Base-by-base conservation (phyloP, 2,113 vertebrate genomes). In the Cynoglossus semilaevis region DNA sequence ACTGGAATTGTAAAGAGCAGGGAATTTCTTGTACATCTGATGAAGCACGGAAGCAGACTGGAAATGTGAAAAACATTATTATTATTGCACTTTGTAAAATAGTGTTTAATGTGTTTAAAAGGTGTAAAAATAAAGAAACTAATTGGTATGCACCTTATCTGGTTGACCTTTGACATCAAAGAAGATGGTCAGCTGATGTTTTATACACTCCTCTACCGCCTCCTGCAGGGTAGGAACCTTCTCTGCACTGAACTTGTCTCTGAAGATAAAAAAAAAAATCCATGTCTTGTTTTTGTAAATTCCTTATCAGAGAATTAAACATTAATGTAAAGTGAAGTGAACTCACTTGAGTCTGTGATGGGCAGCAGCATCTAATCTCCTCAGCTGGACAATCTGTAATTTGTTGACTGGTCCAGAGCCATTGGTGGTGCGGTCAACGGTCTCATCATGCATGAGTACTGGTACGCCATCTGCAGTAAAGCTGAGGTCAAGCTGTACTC, bases 121-220 rank as follows among this genome's bases (percentile, higher is more conserved):
- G 22, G 6, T 4, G 6, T 29, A 29, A 2, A 29, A 29, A 6
- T 2, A 29, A 6, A 6, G 22, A 29, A 29, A 29, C 2, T 29
- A 29, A 6, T 29, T 29, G 22, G 2, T 29, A 29, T 29, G 14
- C 81, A 98, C 96, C 96, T 94, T 89, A 70, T 89, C 85, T 57
- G 95, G 93, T 60, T 94, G 91, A 87, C 91, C 91, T 91, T 95
- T 96, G 78, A 98, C 92, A 77, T 97, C 92, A 2, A 98, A 96
- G 85, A 93, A 95, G 78, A 98, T 92, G 12, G 77, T 92, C 38
- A 98, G 91, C 75, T 95, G 91, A 67, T 89, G 81, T 53, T 69
- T 84, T 63, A 97, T 67, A 52, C 90, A 92, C 72, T 97, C 96
- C 79, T 89, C 72, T 51, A 98, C 88, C 0, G 94, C 96, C 89